These are phyloP conservation scores for Cygnus atratus DNA, from an alignment of 2,113 vertebrate genomes.

Conservation along the genomic window DNA sequence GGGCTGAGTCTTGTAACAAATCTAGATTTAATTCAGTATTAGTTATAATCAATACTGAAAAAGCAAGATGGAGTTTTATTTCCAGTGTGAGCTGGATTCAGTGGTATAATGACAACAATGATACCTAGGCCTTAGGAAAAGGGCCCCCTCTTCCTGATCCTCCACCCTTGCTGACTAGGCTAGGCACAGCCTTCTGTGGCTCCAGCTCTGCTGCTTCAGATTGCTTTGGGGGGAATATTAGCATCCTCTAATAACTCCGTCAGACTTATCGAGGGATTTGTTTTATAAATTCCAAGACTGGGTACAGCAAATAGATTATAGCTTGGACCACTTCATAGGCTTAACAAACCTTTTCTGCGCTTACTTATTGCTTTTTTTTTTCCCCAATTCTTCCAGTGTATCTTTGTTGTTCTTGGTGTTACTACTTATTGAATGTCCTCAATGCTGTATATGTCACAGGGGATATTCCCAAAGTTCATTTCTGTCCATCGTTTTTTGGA, in stretches of 20 bases:
- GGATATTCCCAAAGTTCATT: neutral
- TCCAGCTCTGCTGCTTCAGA: conserved; percentile 39
- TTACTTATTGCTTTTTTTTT: neutral
- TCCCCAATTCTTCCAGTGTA: neutral
- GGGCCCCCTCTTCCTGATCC: neutral
- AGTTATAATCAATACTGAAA: neutral
- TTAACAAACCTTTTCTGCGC: conserved; percentile 24
- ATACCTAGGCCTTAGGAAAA: neutral
- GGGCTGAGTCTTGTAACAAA: neutral
- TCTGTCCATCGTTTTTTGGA: neutral
- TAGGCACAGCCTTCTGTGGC: neutral
- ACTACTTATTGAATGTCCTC: conserved; percentile 35
- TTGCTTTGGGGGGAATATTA: conserved; percentile 64
- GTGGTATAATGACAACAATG: neutral
- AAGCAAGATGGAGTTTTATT: neutral
- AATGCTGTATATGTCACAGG: neutral
- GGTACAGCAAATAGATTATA: conserved; percentile 67
- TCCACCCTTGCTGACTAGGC: neutral
- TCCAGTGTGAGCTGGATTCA: neutral
- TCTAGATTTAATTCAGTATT: neutral
- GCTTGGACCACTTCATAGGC: conserved; percentile 19
- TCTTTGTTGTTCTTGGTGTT: conserved; percentile 3
- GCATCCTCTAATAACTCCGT: conserved; percentile 69
- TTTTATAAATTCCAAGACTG: conserved; percentile 75
- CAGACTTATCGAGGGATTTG: conserved; percentile 72